A percentile compares a stretch with the other conserved stretches of the same genome.
Evolutionary conservation across 2,888 invertebrate species (phyloP).

Genomic region (Coecobrya sp.): DNA sequence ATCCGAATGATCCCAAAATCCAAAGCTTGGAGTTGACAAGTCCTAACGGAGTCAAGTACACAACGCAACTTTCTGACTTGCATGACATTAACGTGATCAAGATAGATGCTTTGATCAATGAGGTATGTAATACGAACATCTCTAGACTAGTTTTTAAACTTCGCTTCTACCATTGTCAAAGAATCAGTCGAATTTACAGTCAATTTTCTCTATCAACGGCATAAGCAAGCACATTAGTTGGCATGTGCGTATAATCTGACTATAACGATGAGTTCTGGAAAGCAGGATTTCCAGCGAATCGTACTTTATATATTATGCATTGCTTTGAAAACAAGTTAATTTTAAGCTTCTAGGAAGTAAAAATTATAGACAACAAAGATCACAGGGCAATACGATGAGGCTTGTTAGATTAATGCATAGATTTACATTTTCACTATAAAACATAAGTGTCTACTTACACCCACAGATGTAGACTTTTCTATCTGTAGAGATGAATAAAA

Average conservation of each 20-base stretch:
- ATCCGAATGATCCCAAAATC: slow-evolving; percentile 86
- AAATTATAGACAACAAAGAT: slow-evolving; percentile 9
- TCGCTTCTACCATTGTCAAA: slow-evolving; percentile 28
- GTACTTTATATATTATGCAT: not conserved
- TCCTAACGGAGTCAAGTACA: slow-evolving; percentile 85
- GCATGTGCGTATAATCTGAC: no score
- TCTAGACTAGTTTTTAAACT: not conserved
- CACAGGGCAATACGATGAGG: not conserved
- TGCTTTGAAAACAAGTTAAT: slow-evolving; percentile 12
- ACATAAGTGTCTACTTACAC: not conserved
- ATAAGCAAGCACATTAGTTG: no score
- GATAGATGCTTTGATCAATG: slow-evolving; percentile 85
- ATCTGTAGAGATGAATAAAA: not conserved
- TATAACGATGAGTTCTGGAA: not conserved
- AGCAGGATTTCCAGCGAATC: not conserved
- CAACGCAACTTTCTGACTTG: slow-evolving; percentile 85
- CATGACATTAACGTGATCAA: slow-evolving; percentile 86
- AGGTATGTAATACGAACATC: slow-evolving; percentile 77
- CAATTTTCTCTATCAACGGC: slow-evolving; percentile 7
- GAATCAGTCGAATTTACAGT: not conserved
- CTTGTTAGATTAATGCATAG: not conserved
- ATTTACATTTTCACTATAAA: not conserved
- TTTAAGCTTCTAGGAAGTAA: not conserved
- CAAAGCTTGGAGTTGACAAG: slow-evolving; percentile 86
- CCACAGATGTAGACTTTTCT: no score